phyloP scores from a whole-genome alignment of 2,113 vertebrate genomes.

The Sylvilagus bachmani region DNA sequence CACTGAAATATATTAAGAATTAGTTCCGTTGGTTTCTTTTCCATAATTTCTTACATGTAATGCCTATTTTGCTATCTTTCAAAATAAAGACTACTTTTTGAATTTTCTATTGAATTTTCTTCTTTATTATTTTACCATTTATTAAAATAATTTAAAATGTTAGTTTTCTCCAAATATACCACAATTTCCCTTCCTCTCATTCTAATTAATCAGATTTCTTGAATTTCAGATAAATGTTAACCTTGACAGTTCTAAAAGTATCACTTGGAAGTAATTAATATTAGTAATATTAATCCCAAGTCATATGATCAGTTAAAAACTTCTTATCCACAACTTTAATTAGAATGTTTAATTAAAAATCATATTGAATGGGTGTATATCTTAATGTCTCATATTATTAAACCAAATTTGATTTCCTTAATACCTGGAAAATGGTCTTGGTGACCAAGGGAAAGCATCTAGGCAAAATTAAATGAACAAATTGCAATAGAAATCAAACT shows the following conservation, averaged over 20 bases:
- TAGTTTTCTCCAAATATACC: not conserved
- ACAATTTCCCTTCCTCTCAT: not conserved
- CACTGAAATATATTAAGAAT: conserved; percentile 28
- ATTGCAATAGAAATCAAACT: not conserved
- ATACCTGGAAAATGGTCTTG: not conserved
- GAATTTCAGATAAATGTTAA: not conserved
- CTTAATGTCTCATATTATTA: not conserved
- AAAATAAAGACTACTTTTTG: too few species aligned
- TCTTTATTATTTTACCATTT: not conserved
- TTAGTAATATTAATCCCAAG: not conserved
- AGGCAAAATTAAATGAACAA: not conserved
- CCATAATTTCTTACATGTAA: not conserved
- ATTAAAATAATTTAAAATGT: not conserved
- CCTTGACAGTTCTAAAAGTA: not conserved
- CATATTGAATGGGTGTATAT: not conserved
- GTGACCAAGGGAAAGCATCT: not conserved
- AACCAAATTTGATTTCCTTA: conserved; percentile 14
- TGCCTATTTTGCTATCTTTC: too few species aligned
- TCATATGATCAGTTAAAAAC: not conserved
- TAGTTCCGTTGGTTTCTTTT: not conserved
- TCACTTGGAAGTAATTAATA: not conserved
- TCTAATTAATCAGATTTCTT: not conserved
- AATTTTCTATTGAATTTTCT: not conserved
- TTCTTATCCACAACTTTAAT: not conserved
- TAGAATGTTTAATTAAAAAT: not conserved